Conservation (phyloP, 1,140 invertebrate species). For the Pantala flavescens region DNA sequence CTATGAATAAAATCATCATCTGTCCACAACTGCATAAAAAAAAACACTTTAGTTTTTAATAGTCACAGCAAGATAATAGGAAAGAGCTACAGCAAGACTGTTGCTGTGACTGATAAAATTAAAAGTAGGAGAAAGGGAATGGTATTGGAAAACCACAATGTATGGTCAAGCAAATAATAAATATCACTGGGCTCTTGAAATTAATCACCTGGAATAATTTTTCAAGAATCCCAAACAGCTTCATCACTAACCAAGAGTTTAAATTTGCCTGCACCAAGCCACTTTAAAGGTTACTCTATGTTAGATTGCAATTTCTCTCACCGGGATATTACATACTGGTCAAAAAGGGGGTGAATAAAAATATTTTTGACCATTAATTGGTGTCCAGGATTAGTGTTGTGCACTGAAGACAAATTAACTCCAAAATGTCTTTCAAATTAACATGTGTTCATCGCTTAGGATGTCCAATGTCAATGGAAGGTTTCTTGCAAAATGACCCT, state of each 20-base stretch:
- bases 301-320: neutral
- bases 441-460: neutral
- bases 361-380: constrained; percentile 8
- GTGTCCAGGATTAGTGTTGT: constrained; percentile 1
- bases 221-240: neutral
- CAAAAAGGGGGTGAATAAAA: neutral
- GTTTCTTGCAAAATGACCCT: constrained; percentile 12
- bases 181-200: constrained; percentile 3
- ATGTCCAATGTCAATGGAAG: constrained; percentile 5
- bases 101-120: neutral
- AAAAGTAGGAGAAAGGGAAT: neutral
- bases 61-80: neutral
- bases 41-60: neutral
- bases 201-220: neutral
- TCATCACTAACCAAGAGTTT: neutral
- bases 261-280: neutral
- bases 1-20: neutral
- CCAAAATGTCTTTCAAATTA: constrained; percentile 7
- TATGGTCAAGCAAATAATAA: neutral
- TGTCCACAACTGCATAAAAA: neutral
- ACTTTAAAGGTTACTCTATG: neutral
- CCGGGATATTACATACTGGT: neutral
- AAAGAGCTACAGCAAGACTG: neutral
- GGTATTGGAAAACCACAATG: neutral
- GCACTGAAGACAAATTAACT: constrained; percentile 9